Base-by-base conservation (phyloP, 2,888 invertebrate genomes). In the Augochlorella aurata region DNA sequence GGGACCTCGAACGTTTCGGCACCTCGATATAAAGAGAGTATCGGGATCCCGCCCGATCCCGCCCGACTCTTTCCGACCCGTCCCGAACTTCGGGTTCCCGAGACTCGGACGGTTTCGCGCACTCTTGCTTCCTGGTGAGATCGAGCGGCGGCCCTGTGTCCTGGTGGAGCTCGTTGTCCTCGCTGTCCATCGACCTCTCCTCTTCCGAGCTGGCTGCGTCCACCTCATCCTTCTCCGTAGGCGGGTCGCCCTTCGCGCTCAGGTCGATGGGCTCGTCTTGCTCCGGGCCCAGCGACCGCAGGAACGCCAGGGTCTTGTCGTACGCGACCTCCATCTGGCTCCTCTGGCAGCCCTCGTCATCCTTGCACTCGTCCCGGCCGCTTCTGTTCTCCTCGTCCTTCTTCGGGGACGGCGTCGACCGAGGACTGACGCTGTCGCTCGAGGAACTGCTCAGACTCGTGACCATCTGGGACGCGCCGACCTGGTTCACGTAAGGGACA, bases 201-300 rank as follows among this genome's bases (percentile, higher is more conserved):
- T 87, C 87, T 10, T 87, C 88, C 29, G 85, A 79, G 52, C 81
- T 89, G 10, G 54, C 89, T 12, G 77, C 49, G n/a, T 89, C 87
- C 66, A 29, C 61, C n/a, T 83, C 82, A 54, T 63, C 79, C 0
- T 74, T 77, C 4, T 82, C 83, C 38, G 65, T 66, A n/a, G n/a
- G n/a, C 16, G 24, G 67, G 2, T 77, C 81, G 0, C 96, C 95
- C 90, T 96, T 97, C 94, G 97, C 96, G 74, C 97, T 97, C 85
- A 97, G 94, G 91, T 97, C 97, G 93, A 97, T 97, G 3, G 97
- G 97, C 90, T 96, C 96, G 84, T 97, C 97, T 91, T 97, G 97
- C 10, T 95, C 93, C 0, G 94, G 94, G 7, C 93, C 93, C 14
- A 94, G 86, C 0, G 93, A 92, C 65, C 92, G 89, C 18, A 94